Evolutionary conservation across 2,797 vertebrate genomes (phyloP).

Genomic region (Gephyroberyx darwinii): DNA sequence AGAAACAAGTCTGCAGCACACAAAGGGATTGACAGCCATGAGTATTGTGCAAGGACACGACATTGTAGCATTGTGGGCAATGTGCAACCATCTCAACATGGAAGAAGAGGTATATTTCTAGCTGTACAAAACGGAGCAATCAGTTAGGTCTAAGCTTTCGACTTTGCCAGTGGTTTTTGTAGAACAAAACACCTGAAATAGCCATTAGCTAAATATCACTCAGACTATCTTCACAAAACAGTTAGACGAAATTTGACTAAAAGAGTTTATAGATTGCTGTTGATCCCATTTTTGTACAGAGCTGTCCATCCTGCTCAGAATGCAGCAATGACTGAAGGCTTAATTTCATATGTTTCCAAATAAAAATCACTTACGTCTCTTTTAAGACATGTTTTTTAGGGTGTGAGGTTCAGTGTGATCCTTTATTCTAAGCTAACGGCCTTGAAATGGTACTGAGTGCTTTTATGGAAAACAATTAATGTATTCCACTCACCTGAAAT

Average conservation of each 20-base stretch:
- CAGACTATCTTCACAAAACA: background rate
- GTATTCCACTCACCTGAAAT: conserved; percentile 58
- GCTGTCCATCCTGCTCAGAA: conserved; percentile 25
- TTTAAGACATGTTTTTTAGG: conserved; percentile 39
- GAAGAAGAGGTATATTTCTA: conserved; percentile 26
- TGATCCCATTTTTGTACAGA: conserved; percentile 1
- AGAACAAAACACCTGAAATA: conserved; percentile 38
- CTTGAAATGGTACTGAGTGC: conserved; percentile 44
- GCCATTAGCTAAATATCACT: conserved; percentile 3
- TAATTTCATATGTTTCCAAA: conserved; percentile 61
- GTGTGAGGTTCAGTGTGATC: conserved; percentile 54
- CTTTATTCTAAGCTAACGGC: conserved; percentile 64
- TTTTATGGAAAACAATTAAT: conserved; percentile 58
- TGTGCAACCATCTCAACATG: background rate
- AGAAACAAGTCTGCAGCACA: conserved; percentile 21
- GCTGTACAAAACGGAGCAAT: conserved; percentile 40
- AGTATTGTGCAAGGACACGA: conserved; percentile 14
- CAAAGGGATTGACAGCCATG: conserved; percentile 8
- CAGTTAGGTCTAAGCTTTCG: conserved; percentile 25
- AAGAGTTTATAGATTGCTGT: conserved; percentile 13
- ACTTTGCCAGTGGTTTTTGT: conserved; percentile 25
- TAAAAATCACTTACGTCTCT: conserved; percentile 50
- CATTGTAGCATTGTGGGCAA: no score
- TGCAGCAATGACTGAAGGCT: conserved; percentile 38
- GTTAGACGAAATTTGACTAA: conserved; percentile 29